A percentile compares a stretch with the other conserved stretches of the same genome.
Evolutionary conservation across 2,888 invertebrate genomes (phyloP).

Genomic region (Coleophora deauratella): DNA sequence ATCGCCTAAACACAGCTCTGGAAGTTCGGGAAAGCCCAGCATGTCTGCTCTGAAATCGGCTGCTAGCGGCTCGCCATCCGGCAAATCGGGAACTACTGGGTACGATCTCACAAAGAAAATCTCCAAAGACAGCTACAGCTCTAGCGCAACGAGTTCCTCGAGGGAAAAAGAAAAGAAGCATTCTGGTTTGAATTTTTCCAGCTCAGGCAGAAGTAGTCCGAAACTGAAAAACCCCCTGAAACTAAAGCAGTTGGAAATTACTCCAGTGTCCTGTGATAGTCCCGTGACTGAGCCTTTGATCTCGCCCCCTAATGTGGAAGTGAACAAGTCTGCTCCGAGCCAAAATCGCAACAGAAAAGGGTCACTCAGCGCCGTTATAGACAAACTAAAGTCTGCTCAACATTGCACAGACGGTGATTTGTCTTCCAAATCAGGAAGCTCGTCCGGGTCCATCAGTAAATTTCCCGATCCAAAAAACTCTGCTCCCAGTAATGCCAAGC

Average conservation of each 20-base stretch:
- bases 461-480: conserved; percentile 65
- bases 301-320: conserved; percentile 71
- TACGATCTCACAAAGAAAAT: conserved; percentile 74
- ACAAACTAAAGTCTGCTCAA: conserved; percentile 87
- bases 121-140: conserved; percentile 60
- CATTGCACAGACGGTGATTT: conserved; percentile 75
- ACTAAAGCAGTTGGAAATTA: conserved; percentile 79
- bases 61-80: conserved; percentile 79
- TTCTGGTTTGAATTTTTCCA: conserved; percentile 62
- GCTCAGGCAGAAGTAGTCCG: conserved; percentile 76
- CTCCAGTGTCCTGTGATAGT: conserved; percentile 68
- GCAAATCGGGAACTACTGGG: conserved; percentile 71
- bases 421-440: conserved; percentile 59
- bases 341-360: conserved; percentile 81
- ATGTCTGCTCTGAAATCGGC: conserved; percentile 91
- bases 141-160: conserved; percentile 45
- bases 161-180: conserved; percentile 74
- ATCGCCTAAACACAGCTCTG: conserved; percentile 85
- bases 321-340: conserved; percentile 75
- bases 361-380: conserved; percentile 88
- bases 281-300: conserved; percentile 57
- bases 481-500: conserved; percentile 49
- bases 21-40: conserved; percentile 88
- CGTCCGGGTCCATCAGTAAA: conserved; percentile 52
- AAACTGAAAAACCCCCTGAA: conserved; percentile 80